Evolutionary conservation across 2,797 vertebrate genomes (phyloP).

Genomic region (Aplochiton taeniatus): DNA sequence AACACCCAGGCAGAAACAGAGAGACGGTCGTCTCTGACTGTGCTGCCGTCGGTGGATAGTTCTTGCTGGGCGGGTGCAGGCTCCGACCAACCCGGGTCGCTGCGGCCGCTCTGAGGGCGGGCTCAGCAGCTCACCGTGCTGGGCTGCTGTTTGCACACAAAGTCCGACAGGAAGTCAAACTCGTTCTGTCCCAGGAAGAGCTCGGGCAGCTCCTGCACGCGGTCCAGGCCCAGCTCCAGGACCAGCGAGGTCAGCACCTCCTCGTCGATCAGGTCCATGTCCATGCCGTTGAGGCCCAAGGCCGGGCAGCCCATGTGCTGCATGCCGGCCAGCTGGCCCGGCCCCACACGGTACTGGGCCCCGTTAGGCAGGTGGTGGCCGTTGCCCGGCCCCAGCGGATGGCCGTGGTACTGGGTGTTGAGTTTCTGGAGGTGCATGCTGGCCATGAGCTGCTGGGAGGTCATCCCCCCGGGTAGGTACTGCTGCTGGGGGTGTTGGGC

Average conservation of each 20-base stretch:
- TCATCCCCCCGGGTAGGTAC: conserved; percentile 70
- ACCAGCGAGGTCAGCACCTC: conserved; percentile 93
- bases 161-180: conserved; percentile 95
- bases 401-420: conserved; percentile 88
- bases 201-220: conserved; percentile 93
- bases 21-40: conserved; percentile 63
- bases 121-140: conserved; percentile 92
- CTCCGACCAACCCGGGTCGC: conserved; percentile 27
- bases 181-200: conserved; percentile 96
- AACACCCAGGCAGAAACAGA: conserved; percentile 56
- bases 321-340: conserved; percentile 73
- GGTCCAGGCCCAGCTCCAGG: conserved; percentile 91
- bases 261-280: conserved; percentile 94
- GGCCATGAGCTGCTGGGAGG: conserved; percentile 86
- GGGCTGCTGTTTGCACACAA: conserved; percentile 92
- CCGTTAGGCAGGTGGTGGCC: conserved; percentile 74
- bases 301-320: conserved; percentile 78
- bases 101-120: no score
- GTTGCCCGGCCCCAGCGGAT: conserved; percentile 70
- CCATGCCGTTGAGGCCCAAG: conserved; percentile 82
- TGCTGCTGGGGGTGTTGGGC: conserved; percentile 72
- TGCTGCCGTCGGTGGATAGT: conserved; percentile 57
- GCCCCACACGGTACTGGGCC: conserved; percentile 78
- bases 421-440: conserved; percentile 94
- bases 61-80: conserved; percentile 44